Conservation (phyloP, 2,888 invertebrate species). For the Thysanoteuthis rhombus region DNA sequence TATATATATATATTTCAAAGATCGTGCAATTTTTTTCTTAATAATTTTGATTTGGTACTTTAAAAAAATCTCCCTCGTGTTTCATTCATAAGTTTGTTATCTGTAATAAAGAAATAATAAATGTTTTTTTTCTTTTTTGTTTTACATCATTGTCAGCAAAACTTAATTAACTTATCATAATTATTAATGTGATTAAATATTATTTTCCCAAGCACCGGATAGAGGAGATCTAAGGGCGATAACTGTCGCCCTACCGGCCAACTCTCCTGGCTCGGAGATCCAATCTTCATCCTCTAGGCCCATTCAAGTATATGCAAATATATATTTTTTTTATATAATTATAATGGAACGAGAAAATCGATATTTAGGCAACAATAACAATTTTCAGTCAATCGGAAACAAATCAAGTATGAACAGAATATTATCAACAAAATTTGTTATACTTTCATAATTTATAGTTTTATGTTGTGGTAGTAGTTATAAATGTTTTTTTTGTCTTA, state of each 20-base stretch:
- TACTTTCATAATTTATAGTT: not conserved
- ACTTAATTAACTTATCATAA: not conserved
- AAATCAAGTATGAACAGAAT: too few species aligned
- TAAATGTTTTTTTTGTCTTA: not conserved
- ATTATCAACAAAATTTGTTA: too few species aligned
- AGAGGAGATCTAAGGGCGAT: slow-evolving; percentile 26
- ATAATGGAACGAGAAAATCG: too few species aligned
- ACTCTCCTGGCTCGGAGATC: not conserved
- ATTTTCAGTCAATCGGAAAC: too few species aligned
- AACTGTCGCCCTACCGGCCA: slow-evolving; percentile 29
- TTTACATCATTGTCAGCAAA: not conserved
- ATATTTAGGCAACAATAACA: too few species aligned
- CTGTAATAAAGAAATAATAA: slow-evolving; percentile 25
- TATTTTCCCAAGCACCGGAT: slow-evolving; percentile 29
- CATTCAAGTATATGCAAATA: not conserved
- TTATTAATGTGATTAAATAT: not conserved
- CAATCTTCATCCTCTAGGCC: not conserved
- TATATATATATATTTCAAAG: slow-evolving; percentile 14
- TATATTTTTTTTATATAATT: not conserved
- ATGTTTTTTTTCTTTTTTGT: not conserved
- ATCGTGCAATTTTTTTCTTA: not conserved
- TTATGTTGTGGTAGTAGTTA: not conserved
- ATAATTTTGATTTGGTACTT: not conserved
- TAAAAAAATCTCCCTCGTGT: not conserved
- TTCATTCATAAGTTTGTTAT: not conserved